Evolutionary conservation across 2,797 vertebrate species (phyloP), one percentile per base, ranked within the genome.

Genomic region (Cuniculus paca): DNA sequence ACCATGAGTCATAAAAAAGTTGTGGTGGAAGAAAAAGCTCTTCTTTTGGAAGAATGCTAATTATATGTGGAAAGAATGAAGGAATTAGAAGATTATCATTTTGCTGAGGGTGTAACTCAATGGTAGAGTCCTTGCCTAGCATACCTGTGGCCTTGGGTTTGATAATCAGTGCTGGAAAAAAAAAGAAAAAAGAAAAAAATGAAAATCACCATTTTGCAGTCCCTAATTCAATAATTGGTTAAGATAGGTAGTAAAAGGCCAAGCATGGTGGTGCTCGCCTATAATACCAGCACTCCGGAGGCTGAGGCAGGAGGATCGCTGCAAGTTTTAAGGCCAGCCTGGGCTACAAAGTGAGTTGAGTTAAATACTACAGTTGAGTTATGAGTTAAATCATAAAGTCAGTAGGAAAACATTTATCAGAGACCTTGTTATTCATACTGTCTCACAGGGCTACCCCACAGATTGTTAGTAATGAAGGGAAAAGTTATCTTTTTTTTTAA

Each of bases 1-100:
- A 79, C 31, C 26, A 20, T 12, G 13, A 56, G 24, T 74, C n/a
- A 36, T 74, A 48, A 56, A 90, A 19, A 1, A 3, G 2, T 11
- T 5, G 20, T 68, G 11, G 68, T 78, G 31, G 17, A 68, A 68
- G 78, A 52, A 75, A 68, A 82, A 63, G 61, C 0, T 52, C 12
- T 78, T 95, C n/a, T 95, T 74, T 34, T 39, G 84, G 58, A 68
- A 74, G 16, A 61, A 81, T 50, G 54, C 45, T 75, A 78, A 50
- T 19, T 56, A 42, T 26, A n/a, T 12, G 22, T 65, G 65, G 45
- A 70, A 70, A 90, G 4, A 28, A 28, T 31, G 17, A 42, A 58
- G 34, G 45, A 45, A 48, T 87, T 80, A 26, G 56, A 95, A 92
- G 74, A 61, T 56, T 14, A 79, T 22, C 19, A n/a, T 87, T 91